Base-by-base conservation (phyloP, 1,140 invertebrate genomes). In the Drosophila littoralis region DNA sequence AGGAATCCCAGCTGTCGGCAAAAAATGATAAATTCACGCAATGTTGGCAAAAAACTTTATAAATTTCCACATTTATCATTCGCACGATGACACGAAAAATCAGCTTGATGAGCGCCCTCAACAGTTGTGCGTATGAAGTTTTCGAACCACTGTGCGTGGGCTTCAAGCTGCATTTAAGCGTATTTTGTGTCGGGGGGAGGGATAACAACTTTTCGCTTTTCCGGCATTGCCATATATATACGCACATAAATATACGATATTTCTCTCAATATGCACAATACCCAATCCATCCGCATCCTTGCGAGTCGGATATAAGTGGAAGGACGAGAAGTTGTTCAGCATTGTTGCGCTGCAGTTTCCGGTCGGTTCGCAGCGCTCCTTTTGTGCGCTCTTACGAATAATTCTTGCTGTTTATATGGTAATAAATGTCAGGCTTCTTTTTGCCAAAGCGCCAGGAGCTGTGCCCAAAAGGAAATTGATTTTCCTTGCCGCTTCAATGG, bases 351-450 rank as follows among this genome's bases (percentile, higher is more conserved):
- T 79, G 84, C 84, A 88, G 76, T 77, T 82, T 79, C 71, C 83
- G 52, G 60, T 17, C 61, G 75, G 71, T 71, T 76, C 66, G 63
- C 68, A 75, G 33, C 50, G 65, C 52, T 59, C 35, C 60, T 43
- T 81, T 85, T 86, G 82, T 75, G 59, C 43, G 63, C 40, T 50
- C 66, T 79, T 69, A 55, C 48, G 57, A 51, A 77, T 73, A 81
- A 78, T 85, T 81, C 81, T 68, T 72, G 68, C 76, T 82, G 72
- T 79, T 81, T 88, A 86, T 86, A 86, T 86, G 82, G 82, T 82
- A 86, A 86, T 86, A 86, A 86, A 86, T 88, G 82, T 88, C 82
- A 86, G 79, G 38, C 72, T 71, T 82, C 72, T 75, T 75, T 79
- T 82, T 51, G 73, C 71, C 48, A 58, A 10, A 43, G 52, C 48